A percentile compares a stretch with the other conserved stretches of the same genome.
Conservation (phyloP, 2,888 invertebrate genomes). For the Lithophane socia region DNA sequence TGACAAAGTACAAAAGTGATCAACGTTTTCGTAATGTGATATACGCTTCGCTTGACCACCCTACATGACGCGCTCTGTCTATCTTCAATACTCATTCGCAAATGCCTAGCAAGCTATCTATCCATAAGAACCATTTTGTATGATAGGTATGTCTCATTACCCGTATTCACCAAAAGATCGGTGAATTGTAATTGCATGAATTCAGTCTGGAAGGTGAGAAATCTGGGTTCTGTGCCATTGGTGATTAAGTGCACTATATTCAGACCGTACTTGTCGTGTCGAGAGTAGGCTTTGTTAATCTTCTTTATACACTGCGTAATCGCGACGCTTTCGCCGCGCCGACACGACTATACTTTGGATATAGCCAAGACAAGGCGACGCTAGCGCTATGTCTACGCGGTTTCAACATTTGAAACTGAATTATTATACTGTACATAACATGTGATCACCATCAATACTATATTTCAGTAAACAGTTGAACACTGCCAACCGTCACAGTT, state of each 20-base stretch:
- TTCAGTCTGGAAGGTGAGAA: background rate
- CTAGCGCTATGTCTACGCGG: background rate
- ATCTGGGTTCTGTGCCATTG: background rate
- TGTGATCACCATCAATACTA: slow-evolving; percentile 56
- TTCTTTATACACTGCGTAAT: background rate
- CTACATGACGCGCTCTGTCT: slow-evolving; percentile 21
- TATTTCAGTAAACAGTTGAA: slow-evolving; percentile 25
- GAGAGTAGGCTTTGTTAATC: slow-evolving; percentile 6
- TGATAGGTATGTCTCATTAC: background rate
- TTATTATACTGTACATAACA: slow-evolving; percentile 21
- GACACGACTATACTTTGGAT: background rate
- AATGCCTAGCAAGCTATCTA: slow-evolving; percentile 13
- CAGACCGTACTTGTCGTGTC: background rate
- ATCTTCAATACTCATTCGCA: slow-evolving; percentile 40
- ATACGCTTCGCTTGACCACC: slow-evolving; percentile 57
- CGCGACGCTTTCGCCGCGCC: background rate
- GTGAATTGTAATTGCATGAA: background rate
- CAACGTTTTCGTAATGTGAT: slow-evolving; percentile 20
- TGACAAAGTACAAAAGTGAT: slow-evolving; percentile 26
- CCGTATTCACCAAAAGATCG: background rate
- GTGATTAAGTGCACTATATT: slow-evolving; percentile 2
- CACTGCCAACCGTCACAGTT: slow-evolving; percentile 14
- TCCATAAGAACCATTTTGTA: background rate
- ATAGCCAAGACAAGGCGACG: background rate
- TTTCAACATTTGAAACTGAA: background rate